A percentile compares a stretch with the other conserved stretches of the same genome.
Conservation (phyloP, 2,888 invertebrate genomes). For the Dicyrtoma fusca region DNA sequence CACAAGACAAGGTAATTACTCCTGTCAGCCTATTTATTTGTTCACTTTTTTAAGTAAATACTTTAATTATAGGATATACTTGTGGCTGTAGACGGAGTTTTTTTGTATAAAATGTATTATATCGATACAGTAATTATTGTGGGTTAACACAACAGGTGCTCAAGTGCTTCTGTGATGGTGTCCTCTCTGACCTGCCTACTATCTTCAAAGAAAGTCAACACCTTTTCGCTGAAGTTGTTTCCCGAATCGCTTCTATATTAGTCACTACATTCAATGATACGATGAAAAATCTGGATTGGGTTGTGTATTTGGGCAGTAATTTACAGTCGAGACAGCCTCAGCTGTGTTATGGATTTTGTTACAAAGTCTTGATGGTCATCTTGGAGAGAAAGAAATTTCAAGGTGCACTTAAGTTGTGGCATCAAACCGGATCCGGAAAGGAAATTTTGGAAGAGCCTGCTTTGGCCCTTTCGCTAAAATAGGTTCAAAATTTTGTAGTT, state of each 20-base stretch:
- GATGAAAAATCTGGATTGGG: not conserved
- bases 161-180: constrained; percentile 2
- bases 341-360: not conserved
- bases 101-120: no score
- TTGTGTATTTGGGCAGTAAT: not conserved
- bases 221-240: not conserved
- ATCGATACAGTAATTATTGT: no score
- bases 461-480: no score
- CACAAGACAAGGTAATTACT: no score
- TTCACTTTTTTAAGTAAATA: no score
- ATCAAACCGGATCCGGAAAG: no score
- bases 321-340: not conserved
- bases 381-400: constrained; percentile 10
- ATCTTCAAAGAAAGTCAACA: not conserved
- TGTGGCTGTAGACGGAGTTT: no score
- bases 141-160: no score
- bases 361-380: not conserved
- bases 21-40: no score
- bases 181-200: not conserved
- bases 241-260: not conserved
- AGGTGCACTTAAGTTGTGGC: not conserved
- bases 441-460: no score
- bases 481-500: no score
- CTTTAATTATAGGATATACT: no score
- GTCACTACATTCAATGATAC: not conserved